Evolutionary conservation across 1,140 invertebrate genomes (phyloP), one percentile per base, ranked within the genome.

Genomic region (Halictus rubicundus): DNA sequence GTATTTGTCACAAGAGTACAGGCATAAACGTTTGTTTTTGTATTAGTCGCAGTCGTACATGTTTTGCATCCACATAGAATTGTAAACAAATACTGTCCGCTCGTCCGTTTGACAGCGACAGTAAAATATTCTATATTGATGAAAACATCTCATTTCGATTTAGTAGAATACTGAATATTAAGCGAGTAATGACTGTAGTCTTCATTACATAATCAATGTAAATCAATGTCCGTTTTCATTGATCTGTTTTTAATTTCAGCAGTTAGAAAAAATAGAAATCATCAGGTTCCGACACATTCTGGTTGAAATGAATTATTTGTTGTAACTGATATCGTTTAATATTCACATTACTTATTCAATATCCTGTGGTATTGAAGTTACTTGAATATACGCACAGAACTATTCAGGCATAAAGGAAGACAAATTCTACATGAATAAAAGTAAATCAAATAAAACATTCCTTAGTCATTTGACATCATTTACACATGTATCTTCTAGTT

Each of bases 281-380:
- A 37, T 49, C 39, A 71, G 63, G 12, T 2, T 32, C 27, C 12
- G 59, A 54, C 23, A 39, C 8, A 71, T 23, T 68, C 32, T 25
- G 23, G 1, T 49, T 61, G 60, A 5, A 61, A 10, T 57, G 52
- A 70, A n/a, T 25, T 63, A 61, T 52, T 21, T 19, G 71, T 72
- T 63, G 23, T 37, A 64, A 64, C 57, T 9, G 10, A 12, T 3
- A 46, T 46, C 14, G 2, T 46, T 10, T 46, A 46, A 9, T 46
- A 46, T 46, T 46, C n/a, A 37, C 76, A 72, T 72, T 78, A 78
- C 76, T 78, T 78, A 78, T 78, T 78, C 72, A 78, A 78, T 78
- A 78, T 78, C 23, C 76, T 54, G 68, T 78, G 72, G 54, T 72
- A 37, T 1, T 64, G n/a, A 64, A 78, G 74, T 25, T 57, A 60